Evolutionary conservation across 2,888 invertebrate species (phyloP), one percentile per base, ranked within the genome.

Genomic region (Cryptophagus acutangulus): DNA sequence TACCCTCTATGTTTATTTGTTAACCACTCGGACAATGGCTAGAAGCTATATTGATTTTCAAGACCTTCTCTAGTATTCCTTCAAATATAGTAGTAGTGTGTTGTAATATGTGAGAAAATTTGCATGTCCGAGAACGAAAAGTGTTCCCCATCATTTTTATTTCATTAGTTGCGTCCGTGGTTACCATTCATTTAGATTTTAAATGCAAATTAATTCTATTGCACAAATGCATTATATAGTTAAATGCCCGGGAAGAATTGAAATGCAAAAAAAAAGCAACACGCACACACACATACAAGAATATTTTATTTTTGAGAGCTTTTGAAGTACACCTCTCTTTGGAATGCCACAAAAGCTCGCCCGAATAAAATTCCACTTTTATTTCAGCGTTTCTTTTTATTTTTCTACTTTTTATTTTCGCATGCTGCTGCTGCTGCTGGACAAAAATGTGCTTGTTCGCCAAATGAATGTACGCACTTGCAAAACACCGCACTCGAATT

Each of bases 261-360:
- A 20, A n/a, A 20, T 6, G 24, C 6, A 20, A 20, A 20, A 20
- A n/a, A n/a, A n/a, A n/a, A n/a, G n/a, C n/a, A n/a, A n/a, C n/a
- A n/a, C n/a, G n/a, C n/a, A n/a, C n/a, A n/a, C 46, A 44, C 45
- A 46, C 49, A 49, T 52, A 42, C 42, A 54, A 54, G 43, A 48
- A 49, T 49, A 49, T 52, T 54, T 51, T 49, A 50, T 53, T 50
- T 15, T 46, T 42, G 46, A 47, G 43, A 39, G 49, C 49, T 51
- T 54, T 55, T 52, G 55, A 55, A 49, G 55, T 51, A 50, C 48
- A 51, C 48, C 42, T 47, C 45, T 44, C 53, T 53, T 52, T 48
- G 55, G 52, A 53, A 55, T 53, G 48, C 53, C 42, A 41, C 51
- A 53, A 52, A 54, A 53, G 55, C 55, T 45, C 50, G 43, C 41